phyloP scores from a whole-genome alignment of 1,140 invertebrate genomes.

The Cotesia vestalis region DNA sequence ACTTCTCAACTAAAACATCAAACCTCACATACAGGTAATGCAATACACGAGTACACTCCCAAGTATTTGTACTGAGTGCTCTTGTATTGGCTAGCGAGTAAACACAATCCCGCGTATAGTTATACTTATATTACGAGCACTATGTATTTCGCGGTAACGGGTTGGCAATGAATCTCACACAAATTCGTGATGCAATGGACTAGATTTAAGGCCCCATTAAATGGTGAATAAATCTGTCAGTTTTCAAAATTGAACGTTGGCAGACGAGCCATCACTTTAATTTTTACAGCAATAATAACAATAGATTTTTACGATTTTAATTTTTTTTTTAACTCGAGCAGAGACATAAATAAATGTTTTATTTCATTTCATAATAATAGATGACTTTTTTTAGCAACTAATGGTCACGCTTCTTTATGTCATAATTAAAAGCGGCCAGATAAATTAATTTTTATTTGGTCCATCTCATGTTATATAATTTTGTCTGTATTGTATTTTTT shows the following conservation, averaged over 20 bases:
- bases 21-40: background rate
- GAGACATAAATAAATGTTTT: no score
- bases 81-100: no score
- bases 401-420: no score
- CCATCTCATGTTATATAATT: no score
- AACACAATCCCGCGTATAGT: no score
- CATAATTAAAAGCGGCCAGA: no score
- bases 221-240: slow-evolving; percentile 11
- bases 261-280: background rate
- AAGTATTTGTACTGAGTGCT: no score
- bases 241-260: slow-evolving; percentile 1
- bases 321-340: no score
- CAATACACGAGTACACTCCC: background rate
- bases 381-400: no score
- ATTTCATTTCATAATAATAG: no score
- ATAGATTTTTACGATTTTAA: background rate
- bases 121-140: slow-evolving; percentile 22
- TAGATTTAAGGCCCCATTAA: slow-evolving; percentile 25
- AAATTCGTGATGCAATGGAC: slow-evolving; percentile 21
- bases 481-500: no score
- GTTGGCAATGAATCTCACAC: slow-evolving; percentile 22
- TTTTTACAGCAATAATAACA: background rate
- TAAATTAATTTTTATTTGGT: no score
- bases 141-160: background rate
- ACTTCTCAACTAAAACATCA: background rate